Percentiles rank a stretch among this genome's conserved stretches.
phyloP scores from a whole-genome alignment of 2,113 vertebrate species.

The Eclectus roratus region DNA sequence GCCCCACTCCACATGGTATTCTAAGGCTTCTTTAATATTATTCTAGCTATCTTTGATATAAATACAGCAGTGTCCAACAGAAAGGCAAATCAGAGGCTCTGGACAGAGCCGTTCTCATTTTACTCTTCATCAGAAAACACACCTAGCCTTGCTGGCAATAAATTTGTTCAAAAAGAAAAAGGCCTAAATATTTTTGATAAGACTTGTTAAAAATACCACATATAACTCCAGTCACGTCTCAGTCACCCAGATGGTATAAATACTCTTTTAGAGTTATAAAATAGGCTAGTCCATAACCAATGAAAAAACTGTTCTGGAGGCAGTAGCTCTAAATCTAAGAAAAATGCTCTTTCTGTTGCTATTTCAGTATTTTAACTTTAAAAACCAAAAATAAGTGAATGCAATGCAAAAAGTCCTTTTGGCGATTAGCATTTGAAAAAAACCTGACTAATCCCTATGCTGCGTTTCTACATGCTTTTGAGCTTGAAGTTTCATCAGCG shows the following conservation, averaged over 20 bases:
- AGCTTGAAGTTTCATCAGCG: neutral
- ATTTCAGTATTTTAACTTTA: neutral
- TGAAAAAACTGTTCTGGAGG: neutral
- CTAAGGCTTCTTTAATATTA: neutral
- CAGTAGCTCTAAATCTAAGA: neutral
- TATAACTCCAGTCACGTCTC: neutral
- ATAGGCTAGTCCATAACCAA: neutral
- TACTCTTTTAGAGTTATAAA: neutral
- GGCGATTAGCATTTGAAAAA: neutral
- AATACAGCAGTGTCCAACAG: neutral
- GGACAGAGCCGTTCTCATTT: neutral
- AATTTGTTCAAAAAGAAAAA: neutral
- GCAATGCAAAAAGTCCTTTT: neutral
- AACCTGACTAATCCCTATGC: neutral
- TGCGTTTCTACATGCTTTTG: neutral
- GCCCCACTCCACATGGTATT: neutral
- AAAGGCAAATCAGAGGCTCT: constrained; percentile 15
- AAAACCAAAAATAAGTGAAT: neutral
- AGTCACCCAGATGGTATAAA: neutral
- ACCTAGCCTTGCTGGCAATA: neutral
- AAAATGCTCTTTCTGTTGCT: neutral
- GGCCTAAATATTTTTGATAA: neutral
- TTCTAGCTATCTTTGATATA: neutral
- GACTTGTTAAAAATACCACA: neutral
- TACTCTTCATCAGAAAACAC: neutral